phyloP scores from a whole-genome alignment of 2,888 invertebrate genomes.

The Drosophila diplacantha region DNA sequence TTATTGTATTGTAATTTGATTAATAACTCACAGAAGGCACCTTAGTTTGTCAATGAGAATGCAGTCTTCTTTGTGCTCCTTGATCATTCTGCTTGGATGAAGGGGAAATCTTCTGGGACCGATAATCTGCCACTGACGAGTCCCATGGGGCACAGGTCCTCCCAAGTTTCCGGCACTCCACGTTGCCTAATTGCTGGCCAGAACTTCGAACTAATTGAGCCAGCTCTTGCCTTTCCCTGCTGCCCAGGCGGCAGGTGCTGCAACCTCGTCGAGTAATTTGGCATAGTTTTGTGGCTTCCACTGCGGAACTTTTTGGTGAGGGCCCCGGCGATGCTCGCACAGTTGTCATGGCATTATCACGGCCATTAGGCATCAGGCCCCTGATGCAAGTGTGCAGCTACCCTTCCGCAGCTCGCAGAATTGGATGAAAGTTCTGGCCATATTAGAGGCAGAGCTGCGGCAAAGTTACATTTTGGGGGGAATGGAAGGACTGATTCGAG shows the following conservation, averaged over 20 bases:
- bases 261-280: constrained; percentile 38
- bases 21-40: not conserved
- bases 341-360: constrained; percentile 45
- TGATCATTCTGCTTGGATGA: not conserved
- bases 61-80: not conserved
- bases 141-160: not conserved
- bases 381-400: constrained; percentile 19
- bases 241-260: constrained; percentile 30
- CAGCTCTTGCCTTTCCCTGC: constrained; percentile 11
- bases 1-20: not conserved
- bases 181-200: constrained; percentile 36
- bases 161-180: constrained; percentile 16
- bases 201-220: constrained; percentile 46
- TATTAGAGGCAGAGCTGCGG: constrained; percentile 22
- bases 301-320: constrained; percentile 30
- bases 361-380: constrained; percentile 34
- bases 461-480: constrained; percentile 7
- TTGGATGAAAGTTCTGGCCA: constrained; percentile 29
- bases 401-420: constrained; percentile 10
- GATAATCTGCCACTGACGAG: not conserved
- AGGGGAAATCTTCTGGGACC: too few relatives aligned
- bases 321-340: constrained; percentile 25
- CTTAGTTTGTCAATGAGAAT: not conserved
- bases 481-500: not conserved
- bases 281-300: constrained; percentile 41